Evolutionary conservation across 2,797 vertebrate genomes (phyloP), one percentile per base, ranked within the genome.

Genomic region (Myotis daubentonii): DNA sequence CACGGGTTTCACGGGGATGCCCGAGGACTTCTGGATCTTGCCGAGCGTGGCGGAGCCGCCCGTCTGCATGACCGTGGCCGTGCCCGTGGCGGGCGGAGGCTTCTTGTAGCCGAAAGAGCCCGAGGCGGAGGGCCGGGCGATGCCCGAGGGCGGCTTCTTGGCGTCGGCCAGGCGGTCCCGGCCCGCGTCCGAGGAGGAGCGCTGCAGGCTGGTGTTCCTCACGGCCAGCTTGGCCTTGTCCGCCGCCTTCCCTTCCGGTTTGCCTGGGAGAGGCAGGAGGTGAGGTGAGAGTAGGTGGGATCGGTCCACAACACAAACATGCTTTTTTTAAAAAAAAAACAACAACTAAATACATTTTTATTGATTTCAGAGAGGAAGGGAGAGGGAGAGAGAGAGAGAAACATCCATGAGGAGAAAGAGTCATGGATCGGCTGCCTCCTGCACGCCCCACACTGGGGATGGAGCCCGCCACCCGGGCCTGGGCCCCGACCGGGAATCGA

Each of bases 21-120:
- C 98, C 0, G 99, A 99, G 15, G 98, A 99, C 98, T 99, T 99
- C 97, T 99, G 99, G 93, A 97, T 98, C 98, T 99, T 99, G 80
- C 99, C 98, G 0, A 98, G 98, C 0, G 98, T 98, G 47, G 98
- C 98, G 0, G 99, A 99, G 74, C 98, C 96, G 19, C 99, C 99
- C 1, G 99, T 98, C 97, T 99, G 99, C 98, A 99, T 98, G 68
- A 99, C 99, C 0, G 99, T 99, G 92, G 99, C 99, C 0, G 99
- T 99, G 96, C 99, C 99, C 0, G 99, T 98, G 71, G 98, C 90
- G 0, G 98, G 97, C 62, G 98, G 94, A 0, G 99, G 98, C 95
- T 99, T 99, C 97, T 99, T 99, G 92, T 99, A 99, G 95, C 99
- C 99, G 13, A 99, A 99, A 94, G 98, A 99, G 93, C 99, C 98